Percentiles rank a stretch among this genome's conserved stretches.
These are phyloP conservation scores for Stratiolaelaps scimitus DNA, from an alignment of 1,140 invertebrate genomes.

Conservation along the genomic window DNA sequence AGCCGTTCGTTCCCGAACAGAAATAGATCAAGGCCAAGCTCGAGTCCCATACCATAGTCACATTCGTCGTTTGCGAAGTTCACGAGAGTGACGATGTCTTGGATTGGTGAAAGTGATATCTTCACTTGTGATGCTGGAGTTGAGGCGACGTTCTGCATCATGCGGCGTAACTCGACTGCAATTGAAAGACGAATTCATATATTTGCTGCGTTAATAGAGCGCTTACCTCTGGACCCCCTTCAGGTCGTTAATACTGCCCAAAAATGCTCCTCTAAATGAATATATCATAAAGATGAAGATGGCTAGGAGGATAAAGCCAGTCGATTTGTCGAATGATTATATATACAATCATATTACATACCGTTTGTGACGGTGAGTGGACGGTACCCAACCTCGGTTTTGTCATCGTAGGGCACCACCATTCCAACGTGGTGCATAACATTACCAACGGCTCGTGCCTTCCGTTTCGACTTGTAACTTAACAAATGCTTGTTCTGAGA, in stretches of 20 bases:
- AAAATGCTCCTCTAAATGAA: background rate
- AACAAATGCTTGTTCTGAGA: conserved; percentile 23
- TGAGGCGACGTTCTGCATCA: conserved; percentile 54
- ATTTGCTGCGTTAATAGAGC: no score
- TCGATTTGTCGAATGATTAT: background rate
- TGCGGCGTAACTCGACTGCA: conserved; percentile 55
- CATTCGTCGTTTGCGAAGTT: conserved; percentile 84
- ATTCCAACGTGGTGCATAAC: conserved; percentile 65
- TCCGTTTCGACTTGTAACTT: conserved; percentile 22
- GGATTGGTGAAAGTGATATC: conserved; percentile 51
- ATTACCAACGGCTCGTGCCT: background rate
- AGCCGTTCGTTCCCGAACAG: conserved; percentile 55
- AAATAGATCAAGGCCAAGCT: conserved; percentile 73
- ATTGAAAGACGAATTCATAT: conserved; percentile 40
- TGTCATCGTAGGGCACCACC: conserved; percentile 69
- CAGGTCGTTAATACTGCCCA: background rate
- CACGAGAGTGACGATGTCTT: conserved; percentile 61
- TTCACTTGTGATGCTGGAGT: conserved; percentile 49
- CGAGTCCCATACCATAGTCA: conserved; percentile 79
- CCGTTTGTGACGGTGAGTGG: conserved; percentile 57
- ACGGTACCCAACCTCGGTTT: conserved; percentile 65
- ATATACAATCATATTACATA: conserved; percentile 45
- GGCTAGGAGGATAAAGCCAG: background rate
- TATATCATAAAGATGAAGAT: background rate
- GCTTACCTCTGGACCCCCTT: background rate